These are phyloP conservation scores for Thamnophis sirtalis DNA, from an alignment of 2,113 vertebrate species.

Conservation along the genomic window DNA sequence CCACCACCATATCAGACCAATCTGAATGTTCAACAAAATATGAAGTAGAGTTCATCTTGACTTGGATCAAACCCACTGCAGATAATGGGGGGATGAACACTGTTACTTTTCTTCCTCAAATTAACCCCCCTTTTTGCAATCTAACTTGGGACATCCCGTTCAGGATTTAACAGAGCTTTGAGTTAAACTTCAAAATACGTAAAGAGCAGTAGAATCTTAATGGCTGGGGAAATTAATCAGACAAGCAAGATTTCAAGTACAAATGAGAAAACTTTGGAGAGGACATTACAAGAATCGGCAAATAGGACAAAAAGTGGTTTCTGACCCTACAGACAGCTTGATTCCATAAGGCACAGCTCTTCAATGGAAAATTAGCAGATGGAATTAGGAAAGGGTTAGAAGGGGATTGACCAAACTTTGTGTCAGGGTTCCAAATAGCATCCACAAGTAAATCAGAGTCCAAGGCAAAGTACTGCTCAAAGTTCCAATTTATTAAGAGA, in stretches of 20 bases:
- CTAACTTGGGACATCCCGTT: not conserved
- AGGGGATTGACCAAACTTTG: not conserved
- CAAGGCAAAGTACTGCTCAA: too few species aligned
- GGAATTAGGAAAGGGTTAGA: not conserved
- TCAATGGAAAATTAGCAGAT: not conserved
- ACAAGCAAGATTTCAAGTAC: not conserved
- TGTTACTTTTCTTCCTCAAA: not conserved
- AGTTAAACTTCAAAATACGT: not conserved
- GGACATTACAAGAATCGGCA: not conserved
- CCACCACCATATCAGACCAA: not conserved
- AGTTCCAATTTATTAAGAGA: too few species aligned
- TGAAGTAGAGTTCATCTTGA: not conserved
- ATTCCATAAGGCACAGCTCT: not conserved
- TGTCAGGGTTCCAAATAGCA: too few species aligned
- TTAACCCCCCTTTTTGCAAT: not conserved
- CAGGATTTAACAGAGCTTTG: not conserved
- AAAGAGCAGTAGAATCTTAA: not conserved
- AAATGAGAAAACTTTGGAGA: not conserved
- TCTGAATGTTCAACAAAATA: not conserved
- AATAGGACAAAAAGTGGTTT: not conserved
- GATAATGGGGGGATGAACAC: rapidly evolving
- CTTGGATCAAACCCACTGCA: not conserved
- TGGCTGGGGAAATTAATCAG: not conserved
- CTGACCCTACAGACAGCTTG: not conserved
- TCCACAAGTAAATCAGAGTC: too few species aligned